Evolutionary conservation across 1,140 invertebrate species (phyloP).

Genomic region (Bombus soroeensis): DNA sequence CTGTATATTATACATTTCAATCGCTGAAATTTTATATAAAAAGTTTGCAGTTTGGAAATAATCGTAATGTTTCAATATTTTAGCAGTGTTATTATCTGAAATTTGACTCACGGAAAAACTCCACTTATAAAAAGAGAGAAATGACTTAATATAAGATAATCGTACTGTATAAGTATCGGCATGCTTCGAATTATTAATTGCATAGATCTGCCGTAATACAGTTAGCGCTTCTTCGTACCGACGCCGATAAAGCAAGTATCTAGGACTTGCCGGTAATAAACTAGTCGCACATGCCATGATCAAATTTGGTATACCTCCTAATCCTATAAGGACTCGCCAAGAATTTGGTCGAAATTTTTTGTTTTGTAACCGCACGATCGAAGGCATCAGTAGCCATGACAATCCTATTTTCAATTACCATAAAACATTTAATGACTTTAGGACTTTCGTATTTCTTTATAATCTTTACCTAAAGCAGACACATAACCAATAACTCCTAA

Average conservation of each 20-base stretch:
- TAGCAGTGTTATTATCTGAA: too few species aligned
- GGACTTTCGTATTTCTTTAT: neutral
- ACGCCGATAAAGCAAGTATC: conserved; percentile 65
- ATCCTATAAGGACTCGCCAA: conserved; percentile 67
- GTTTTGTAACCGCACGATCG: conserved; percentile 58
- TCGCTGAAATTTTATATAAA: too few species aligned
- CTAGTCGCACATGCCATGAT: conserved; percentile 68
- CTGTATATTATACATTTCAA: neutral
- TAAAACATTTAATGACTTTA: neutral
- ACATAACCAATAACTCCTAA: conserved; percentile 66
- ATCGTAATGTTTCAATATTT: neutral
- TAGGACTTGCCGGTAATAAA: conserved; percentile 67
- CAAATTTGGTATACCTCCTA: conserved; percentile 64
- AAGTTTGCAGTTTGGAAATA: too few species aligned
- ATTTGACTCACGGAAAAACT: neutral
- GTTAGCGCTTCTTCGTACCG: conserved; percentile 58
- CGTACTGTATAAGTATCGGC: conserved; percentile 67
- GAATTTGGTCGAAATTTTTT: conserved; percentile 71
- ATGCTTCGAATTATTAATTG: conserved; percentile 72
- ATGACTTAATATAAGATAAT: neutral
- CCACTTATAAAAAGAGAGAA: neutral
- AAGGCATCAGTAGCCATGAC: conserved; percentile 69
- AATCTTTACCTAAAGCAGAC: conserved; percentile 60
- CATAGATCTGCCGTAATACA: conserved; percentile 70
- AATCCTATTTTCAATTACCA: conserved; percentile 55